A percentile compares a stretch with the other conserved stretches of the same genome.
These are phyloP conservation scores for Solenopsis invicta DNA, from an alignment of 1,140 invertebrate genomes.

Conservation along the genomic window DNA sequence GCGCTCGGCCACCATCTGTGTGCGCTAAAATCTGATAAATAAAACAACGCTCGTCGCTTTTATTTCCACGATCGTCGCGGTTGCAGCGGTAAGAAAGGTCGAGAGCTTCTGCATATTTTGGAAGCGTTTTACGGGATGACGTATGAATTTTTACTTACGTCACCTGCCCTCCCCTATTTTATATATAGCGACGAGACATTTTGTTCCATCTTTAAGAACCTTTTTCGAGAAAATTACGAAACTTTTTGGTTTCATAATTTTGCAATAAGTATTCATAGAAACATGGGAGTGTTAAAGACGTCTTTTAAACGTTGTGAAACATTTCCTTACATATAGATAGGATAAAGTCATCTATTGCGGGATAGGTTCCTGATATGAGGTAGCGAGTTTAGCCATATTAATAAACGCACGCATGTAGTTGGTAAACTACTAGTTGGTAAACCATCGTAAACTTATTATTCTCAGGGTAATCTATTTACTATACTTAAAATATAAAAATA, in stretches of 20 bases:
- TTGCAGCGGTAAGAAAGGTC: neutral
- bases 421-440: too few species aligned
- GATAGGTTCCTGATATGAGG: too few species aligned
- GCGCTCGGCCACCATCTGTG: conserved; percentile 26
- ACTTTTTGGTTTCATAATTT: neutral
- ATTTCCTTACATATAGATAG: neutral
- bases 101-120: neutral
- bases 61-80: neutral
- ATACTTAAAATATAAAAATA: too few species aligned
- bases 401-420: too few species aligned
- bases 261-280: neutral
- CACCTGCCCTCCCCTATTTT: neutral
- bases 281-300: neutral
- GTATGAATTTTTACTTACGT: conserved; percentile 27
- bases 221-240: neutral
- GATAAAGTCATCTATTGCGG: too few species aligned
- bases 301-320: neutral
- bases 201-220: neutral
- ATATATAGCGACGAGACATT: neutral
- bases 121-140: neutral
- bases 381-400: too few species aligned
- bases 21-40: conserved; percentile 49
- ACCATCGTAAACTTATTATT: too few species aligned
- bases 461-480: too few species aligned
- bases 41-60: neutral